Base-by-base conservation (phyloP, 2,797 vertebrate species). In the Periparus ater region DNA sequence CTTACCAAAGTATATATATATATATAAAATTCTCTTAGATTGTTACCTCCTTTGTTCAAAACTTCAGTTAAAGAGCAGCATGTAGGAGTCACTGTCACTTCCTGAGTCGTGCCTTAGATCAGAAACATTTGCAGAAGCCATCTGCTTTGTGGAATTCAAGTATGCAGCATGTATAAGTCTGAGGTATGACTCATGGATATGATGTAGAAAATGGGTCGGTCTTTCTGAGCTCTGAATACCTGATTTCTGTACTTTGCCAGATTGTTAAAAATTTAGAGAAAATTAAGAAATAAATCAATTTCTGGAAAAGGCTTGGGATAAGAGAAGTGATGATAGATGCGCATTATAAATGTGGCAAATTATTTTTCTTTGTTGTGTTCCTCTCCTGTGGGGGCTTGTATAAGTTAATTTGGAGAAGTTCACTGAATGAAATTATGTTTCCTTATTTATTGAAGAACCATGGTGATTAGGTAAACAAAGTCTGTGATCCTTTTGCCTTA, bases 21-120 rank as follows among this genome's bases (percentile, higher is more conserved):
- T 38, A 38, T 38, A 38, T 10, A 51, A n/a, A 17, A 11, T 8
- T 82, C 9, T 51, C 57, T 55, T 36, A 36, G 66, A 55, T 78
- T 57, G 18, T 32, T 90, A 30, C 18, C 13, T 72, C 70, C 82
- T 86, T 91, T 93, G 51, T 88, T 86, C 60, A 88, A 84, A 73
- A 60, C 61, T 76, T 84, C 48, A 85, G 11, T 80, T 74, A 68
- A 83, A 63, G 63, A 79, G 50, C 32, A 89, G 74, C 91, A 82
- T 73, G 77, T 93, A 78, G 70, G 74, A 91, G 93, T 91, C 83
- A 70, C 60, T 93, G 73, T 75, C 73, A 62, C 62, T 95, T 95
- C 80, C 76, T 3, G 18, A 94, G 57, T 88, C 3, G 0, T 91
- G 80, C 29, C 58, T 84, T 75, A 82, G 71, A 75, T 68, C 76